A percentile compares a stretch with the other conserved stretches of the same genome.
These are phyloP conservation scores for Timema cristinae DNA, from an alignment of 2,888 invertebrate genomes.

Conservation along the genomic window DNA sequence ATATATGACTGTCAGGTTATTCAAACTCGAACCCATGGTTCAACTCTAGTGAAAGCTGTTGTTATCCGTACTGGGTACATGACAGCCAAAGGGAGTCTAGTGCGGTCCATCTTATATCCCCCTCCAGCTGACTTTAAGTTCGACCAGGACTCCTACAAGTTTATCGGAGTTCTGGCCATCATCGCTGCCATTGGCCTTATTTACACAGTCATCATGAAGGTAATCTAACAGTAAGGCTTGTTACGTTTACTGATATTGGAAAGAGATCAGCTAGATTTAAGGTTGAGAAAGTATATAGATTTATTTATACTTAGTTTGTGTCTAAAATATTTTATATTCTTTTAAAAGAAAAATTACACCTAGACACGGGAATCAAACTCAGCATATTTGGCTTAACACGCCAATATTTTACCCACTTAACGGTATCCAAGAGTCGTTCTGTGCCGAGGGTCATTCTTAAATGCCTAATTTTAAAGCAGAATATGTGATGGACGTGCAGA, in stretches of 20 bases:
- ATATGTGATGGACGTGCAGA: too few species aligned
- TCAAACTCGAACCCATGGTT: conserved; percentile 20
- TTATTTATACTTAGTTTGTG: too few species aligned
- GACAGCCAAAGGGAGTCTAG: conserved; percentile 51
- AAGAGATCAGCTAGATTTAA: too few species aligned
- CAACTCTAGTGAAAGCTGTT: conserved; percentile 36
- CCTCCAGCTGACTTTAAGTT: conserved; percentile 55
- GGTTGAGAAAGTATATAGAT: too few species aligned
- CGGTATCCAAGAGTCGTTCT: too few species aligned
- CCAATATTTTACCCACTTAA: too few species aligned
- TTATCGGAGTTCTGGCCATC: conserved; percentile 48
- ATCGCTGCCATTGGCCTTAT: conserved; percentile 52
- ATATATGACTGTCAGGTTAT: conserved; percentile 16
- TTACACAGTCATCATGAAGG: conserved; percentile 54
- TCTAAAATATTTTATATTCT: too few species aligned
- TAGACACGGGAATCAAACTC: too few species aligned
- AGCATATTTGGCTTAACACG: too few species aligned
- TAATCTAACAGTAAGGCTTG: conserved; percentile 33
- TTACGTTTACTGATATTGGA: not conserved
- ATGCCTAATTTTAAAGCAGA: too few species aligned
- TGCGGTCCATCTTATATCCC: conserved; percentile 54
- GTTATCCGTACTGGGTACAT: conserved; percentile 45
- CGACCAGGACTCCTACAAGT: conserved; percentile 49
- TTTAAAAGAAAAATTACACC: too few species aligned
- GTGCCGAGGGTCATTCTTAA: too few species aligned